A percentile compares a stretch with the other conserved stretches of the same genome.
These are phyloP conservation scores for Lutraria rhynchaena DNA, from an alignment of 1,140 invertebrate genomes.

Conservation along the genomic window DNA sequence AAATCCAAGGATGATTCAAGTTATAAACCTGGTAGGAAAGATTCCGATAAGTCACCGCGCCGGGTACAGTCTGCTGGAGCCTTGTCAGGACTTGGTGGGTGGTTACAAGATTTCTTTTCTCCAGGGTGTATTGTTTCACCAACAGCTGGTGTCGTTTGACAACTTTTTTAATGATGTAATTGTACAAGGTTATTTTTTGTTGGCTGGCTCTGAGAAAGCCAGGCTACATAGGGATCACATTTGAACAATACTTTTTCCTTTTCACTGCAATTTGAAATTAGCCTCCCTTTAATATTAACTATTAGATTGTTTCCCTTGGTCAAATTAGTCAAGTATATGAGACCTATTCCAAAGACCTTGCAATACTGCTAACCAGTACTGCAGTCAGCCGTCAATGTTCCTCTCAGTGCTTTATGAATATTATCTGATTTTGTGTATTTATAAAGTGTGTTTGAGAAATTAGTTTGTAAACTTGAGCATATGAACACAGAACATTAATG, in stretches of 20 bases:
- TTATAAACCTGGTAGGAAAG: neutral
- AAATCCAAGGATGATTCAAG: slow-evolving; percentile 16
- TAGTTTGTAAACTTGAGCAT: too few species aligned
- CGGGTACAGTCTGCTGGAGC: slow-evolving; percentile 13
- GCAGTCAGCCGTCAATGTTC: neutral
- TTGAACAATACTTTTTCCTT: too few species aligned
- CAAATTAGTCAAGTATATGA: neutral
- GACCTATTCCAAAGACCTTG: neutral
- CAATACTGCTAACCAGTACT: neutral
- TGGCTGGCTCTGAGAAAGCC: too few species aligned
- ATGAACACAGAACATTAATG: too few species aligned
- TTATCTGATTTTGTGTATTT: too few species aligned
- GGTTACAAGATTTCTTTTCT: neutral
- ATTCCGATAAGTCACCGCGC: slow-evolving; percentile 19
- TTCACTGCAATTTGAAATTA: too few species aligned
- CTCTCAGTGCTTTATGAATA: too few species aligned
- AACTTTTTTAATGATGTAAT: neutral
- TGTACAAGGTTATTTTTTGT: neutral
- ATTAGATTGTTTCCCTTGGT: too few species aligned
- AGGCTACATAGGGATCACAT: too few species aligned
- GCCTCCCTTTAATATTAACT: too few species aligned
- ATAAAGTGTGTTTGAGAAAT: too few species aligned
- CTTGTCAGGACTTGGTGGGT: slow-evolving; percentile 18
- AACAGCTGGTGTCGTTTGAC: neutral
- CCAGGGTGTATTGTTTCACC: neutral